These are phyloP conservation scores for Connochaetes taurinus DNA, from an alignment of 2,113 vertebrate genomes.

Conservation along the genomic window DNA sequence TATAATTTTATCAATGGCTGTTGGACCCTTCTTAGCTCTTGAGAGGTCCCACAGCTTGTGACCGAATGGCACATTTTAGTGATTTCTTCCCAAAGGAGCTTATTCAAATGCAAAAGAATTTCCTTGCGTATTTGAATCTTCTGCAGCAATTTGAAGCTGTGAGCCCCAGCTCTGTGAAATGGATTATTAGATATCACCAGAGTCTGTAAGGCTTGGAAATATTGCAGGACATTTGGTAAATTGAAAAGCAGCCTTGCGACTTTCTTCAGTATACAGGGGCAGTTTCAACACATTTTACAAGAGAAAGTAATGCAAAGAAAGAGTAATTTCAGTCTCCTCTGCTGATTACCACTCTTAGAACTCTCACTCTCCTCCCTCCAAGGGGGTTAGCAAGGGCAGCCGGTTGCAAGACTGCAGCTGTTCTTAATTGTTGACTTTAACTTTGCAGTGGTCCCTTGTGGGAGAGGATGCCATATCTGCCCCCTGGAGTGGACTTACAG, in stretches of 20 bases:
- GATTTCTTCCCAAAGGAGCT: not conserved
- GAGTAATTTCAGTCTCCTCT: not conserved
- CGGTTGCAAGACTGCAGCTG: slow-evolving; percentile 40
- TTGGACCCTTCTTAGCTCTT: not conserved
- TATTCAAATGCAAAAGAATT: not conserved
- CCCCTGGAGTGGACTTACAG: slow-evolving; percentile 33
- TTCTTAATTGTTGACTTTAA: slow-evolving; percentile 53
- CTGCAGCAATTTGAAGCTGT: not conserved
- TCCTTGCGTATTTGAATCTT: not conserved
- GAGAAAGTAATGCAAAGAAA: not conserved
- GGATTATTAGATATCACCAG: not conserved
- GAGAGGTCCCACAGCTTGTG: not conserved
- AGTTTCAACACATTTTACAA: not conserved
- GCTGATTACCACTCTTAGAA: not conserved
- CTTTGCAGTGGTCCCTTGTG: slow-evolving; percentile 29
- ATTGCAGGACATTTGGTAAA: not conserved
- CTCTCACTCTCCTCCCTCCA: not conserved
- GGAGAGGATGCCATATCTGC: not conserved
- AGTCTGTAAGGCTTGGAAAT: not conserved
- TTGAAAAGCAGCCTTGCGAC: not conserved
- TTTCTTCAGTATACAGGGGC: not conserved
- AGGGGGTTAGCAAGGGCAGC: slow-evolving; percentile 37
- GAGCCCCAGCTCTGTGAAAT: not conserved
- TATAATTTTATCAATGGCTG: not conserved
- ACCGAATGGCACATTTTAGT: not conserved